Base-by-base conservation (phyloP, 2,113 vertebrate species). In the Phrynosoma platyrhinos region DNA sequence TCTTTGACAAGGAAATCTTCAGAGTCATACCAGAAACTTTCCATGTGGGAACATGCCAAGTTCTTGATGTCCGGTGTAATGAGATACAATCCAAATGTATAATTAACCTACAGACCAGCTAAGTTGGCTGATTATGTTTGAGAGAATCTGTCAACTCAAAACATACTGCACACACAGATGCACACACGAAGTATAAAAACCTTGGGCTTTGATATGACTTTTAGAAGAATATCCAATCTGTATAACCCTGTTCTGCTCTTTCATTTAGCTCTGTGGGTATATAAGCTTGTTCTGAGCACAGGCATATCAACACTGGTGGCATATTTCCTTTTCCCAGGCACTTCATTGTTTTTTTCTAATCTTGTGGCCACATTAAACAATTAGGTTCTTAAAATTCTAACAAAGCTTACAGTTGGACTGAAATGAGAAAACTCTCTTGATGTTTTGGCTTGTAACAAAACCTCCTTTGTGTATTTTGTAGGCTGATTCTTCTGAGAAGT, bases 401-500 rank as follows among this genome's bases (percentile, higher is more conserved):
- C 5, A 16, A 0, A 0, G 86, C 80, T 87, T 27, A 62, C 69
- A 68, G 20, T 76, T 91, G 25, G 90, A 2, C 30, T 21, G 78
- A 58, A 27, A 78, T 47, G 69, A 87, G 7, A 40, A 42, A 5
- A 3, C 0, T 81, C 10, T 42, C 80, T 58, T 64, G 14, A 6
- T 52, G 1, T 1, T 82, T 86, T 86, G 20, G 40, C 20, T n/a
- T 74, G 13, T 82, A 18, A 86, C 86, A 86, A 13, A 83, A 20
- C 9, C 76, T 30, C 74, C 2, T 1, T 64, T 53, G 25, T n/a
- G 42, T 9, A 86, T 14, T 58, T 89, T 20, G 2, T 47, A 99
- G 99, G 93, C 96, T 58, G 94, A 97, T 88, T 98, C 98, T 88
- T 97, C 98, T 7, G 97, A 98, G 93, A 96, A 95, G 82, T 95